Base-by-base conservation (phyloP, 2,888 invertebrate genomes). In the Cataglyphis rosenhaueri region DNA sequence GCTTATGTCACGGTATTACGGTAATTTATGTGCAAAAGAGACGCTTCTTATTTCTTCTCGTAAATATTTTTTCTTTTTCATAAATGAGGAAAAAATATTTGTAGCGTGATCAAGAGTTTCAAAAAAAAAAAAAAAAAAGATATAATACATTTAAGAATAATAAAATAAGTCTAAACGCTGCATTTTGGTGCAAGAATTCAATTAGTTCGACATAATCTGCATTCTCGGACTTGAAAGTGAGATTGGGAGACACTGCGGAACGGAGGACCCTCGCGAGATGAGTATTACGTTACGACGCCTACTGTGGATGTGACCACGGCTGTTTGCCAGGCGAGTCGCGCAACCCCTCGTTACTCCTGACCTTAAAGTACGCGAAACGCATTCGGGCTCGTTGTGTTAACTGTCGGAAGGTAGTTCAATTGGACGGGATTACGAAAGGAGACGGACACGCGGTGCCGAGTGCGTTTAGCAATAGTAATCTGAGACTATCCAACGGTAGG, bases 341-440 rank as follows among this genome's bases (percentile, higher is more conserved):
- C 68, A 62, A 21, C 65, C 83, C 84, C 82, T 76, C 83, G 79
- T 83, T 71, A 82, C 70, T 38, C 55, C 75, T 75, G 75, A 76
- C 83, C 84, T 83, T 83, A 83, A 83, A 81, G 35, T 74, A 71
- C 84, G 82, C 75, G 70, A 84, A 84, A 82, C 84, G 64, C 82
- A 82, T 59, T 65, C 57, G 59, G 64, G 55, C 71, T 70, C 75
- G 75, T 64, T 64, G 78, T 81, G 81, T 64, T 81, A 78, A 82
- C 82, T 78, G 82, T 82, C 59, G 62, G 57, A 78, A 75, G 82
- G 81, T 68, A 70, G 75, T 78, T 79, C 81, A 83, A 85, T 85
- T 79, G 86, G 82, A 84, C 70, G 81, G 84, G 74, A 85, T 85
- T 82, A 79, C 71, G 81, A 84, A 76, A 71, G 65, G 81, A 84